These are phyloP conservation scores for Xestia xanthographa DNA, from an alignment of 2,888 invertebrate species.

Conservation along the genomic window DNA sequence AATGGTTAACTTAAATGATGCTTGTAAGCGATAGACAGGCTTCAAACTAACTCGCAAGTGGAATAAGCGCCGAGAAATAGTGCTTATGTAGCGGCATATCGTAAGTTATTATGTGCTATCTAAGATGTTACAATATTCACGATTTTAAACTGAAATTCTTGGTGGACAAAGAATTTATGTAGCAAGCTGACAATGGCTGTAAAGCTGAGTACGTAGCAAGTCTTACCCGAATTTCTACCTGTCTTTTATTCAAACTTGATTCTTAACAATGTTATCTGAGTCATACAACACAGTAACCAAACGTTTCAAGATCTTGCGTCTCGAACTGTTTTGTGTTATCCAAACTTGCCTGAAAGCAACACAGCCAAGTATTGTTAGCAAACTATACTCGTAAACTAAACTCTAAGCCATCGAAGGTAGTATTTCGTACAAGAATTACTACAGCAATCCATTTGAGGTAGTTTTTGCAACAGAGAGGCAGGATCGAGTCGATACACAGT, in stretches of 20 bases:
- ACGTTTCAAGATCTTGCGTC: constrained; percentile 33
- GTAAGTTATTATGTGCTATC: constrained; percentile 1
- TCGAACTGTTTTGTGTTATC: constrained; percentile 39
- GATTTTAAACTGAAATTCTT: neutral
- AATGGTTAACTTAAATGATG: constrained; percentile 57
- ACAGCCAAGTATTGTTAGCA: constrained; percentile 58
- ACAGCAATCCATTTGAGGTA: constrained; percentile 65
- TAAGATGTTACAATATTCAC: neutral
- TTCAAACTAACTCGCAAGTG: constrained; percentile 55
- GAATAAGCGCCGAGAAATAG: constrained; percentile 30
- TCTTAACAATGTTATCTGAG: constrained; percentile 38
- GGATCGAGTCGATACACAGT: constrained; percentile 62
- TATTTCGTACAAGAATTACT: constrained; percentile 65
- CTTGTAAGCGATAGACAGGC: constrained; percentile 49
- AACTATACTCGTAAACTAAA: constrained; percentile 61
- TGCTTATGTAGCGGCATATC: constrained; percentile 4
- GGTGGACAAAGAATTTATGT: neutral
- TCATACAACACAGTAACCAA: constrained; percentile 14
- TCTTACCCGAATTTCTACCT: constrained; percentile 5
- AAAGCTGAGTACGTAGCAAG: neutral
- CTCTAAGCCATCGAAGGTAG: constrained; percentile 59
- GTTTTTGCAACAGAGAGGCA: constrained; percentile 59
- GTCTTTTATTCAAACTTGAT: constrained; percentile 30
- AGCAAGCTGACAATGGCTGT: neutral
- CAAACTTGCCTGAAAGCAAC: constrained; percentile 45